Conservation (phyloP, 2,888 invertebrate genomes). For the Heliconius erato region DNA sequence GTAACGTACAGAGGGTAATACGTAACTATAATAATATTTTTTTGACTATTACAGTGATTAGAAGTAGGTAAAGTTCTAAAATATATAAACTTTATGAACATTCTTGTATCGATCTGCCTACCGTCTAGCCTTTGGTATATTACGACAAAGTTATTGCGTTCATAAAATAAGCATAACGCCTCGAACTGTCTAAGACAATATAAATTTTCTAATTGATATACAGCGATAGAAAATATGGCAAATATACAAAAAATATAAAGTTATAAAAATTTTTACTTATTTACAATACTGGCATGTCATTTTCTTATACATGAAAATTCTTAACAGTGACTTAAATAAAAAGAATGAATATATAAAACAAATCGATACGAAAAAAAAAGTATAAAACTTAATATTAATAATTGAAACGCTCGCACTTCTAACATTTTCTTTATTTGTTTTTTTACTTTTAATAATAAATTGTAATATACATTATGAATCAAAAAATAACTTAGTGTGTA, state of each 20-base stretch:
- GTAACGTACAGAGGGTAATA: neutral
- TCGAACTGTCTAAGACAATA: neutral
- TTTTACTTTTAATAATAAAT: too few relatives aligned
- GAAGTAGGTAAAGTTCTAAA: slow-evolving; percentile 11
- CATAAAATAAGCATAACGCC: slow-evolving; percentile 39
- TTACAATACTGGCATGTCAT: neutral
- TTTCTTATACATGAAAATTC: neutral
- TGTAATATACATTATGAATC: too few relatives aligned
- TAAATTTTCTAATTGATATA: slow-evolving; percentile 4
- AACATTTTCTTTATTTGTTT: neutral
- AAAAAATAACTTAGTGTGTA: too few relatives aligned
- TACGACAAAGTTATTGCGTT: slow-evolving; percentile 45
- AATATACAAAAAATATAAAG: neutral
- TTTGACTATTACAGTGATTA: neutral
- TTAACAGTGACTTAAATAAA: neutral
- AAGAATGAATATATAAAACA: neutral
- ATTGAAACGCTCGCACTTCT: neutral
- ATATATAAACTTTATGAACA: slow-evolving; percentile 28
- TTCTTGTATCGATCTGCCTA: slow-evolving; percentile 46
- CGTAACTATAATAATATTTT: neutral
- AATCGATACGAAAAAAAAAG: neutral
- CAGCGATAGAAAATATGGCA: neutral
- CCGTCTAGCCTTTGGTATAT: slow-evolving; percentile 43
- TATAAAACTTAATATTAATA: neutral
- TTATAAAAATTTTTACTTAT: too few relatives aligned